Conservation (phyloP, 2,888 invertebrate species). For the Hypercompe scribonia region DNA sequence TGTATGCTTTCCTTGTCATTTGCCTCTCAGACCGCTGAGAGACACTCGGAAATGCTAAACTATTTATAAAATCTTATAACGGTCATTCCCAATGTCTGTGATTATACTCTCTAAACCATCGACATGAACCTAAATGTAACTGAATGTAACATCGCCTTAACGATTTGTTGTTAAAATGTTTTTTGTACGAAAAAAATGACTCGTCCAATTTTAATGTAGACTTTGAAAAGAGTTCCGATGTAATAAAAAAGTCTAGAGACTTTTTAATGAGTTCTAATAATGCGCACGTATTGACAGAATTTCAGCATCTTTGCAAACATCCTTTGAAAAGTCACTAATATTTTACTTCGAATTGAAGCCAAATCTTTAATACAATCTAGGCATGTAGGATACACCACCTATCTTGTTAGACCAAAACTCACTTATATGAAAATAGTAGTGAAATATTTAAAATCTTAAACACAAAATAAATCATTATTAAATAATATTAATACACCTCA, state of each 20-base stretch:
- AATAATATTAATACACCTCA: slow-evolving; percentile 46
- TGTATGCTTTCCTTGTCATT: slow-evolving; percentile 63
- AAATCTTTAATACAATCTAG: too few species aligned
- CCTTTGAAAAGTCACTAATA: too few species aligned
- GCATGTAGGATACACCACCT: too few species aligned
- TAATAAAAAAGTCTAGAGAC: too few species aligned
- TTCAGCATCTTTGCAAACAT: too few species aligned
- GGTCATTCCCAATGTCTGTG: slow-evolving; percentile 14
- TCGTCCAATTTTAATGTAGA: too few species aligned
- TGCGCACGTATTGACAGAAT: too few species aligned
- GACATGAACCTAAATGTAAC: neutral
- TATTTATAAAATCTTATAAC: slow-evolving; percentile 39
- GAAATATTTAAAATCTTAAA: neutral
- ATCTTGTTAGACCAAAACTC: neutral
- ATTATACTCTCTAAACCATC: slow-evolving; percentile 2
- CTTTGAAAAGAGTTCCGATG: too few species aligned
- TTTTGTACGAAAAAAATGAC: too few species aligned
- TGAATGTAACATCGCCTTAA: neutral
- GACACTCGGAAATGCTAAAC: slow-evolving; percentile 55
- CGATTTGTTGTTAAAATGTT: neutral
- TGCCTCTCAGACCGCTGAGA: slow-evolving; percentile 65
- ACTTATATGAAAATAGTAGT: neutral
- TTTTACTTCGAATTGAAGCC: too few species aligned
- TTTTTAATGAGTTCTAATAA: too few species aligned
- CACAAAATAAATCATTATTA: slow-evolving; percentile 21